Evolutionary conservation across 2,113 vertebrate species (phyloP).

Genomic region (Paedocypris sp.): DNA sequence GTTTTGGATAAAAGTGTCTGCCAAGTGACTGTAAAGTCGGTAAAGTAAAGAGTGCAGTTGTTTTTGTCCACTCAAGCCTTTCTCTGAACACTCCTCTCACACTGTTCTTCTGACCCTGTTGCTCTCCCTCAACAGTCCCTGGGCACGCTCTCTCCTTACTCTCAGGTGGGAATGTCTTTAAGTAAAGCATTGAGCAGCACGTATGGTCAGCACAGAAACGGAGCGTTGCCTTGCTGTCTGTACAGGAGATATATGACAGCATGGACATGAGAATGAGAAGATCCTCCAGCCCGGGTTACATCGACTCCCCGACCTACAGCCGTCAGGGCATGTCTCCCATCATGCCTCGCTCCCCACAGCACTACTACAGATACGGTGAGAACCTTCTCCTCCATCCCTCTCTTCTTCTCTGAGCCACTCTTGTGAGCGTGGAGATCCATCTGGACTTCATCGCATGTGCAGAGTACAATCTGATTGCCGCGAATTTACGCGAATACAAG

Average conservation of each 20-base stretch:
- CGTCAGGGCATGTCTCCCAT: conserved; percentile 89
- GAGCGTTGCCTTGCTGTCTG: background rate
- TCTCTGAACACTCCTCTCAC: no score
- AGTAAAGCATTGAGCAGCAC: no score
- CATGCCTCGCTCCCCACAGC: conserved; percentile 83
- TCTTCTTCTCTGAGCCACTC: no score
- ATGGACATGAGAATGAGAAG: conserved; percentile 79
- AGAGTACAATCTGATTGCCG: no score
- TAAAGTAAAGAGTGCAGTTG: no score
- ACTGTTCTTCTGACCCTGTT: background rate
- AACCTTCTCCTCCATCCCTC: conserved; percentile 13
- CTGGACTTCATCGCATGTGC: no score
- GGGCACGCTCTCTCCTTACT: conserved; percentile 87
- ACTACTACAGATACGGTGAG: conserved; percentile 86
- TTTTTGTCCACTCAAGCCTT: no score
- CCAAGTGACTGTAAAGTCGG: no score
- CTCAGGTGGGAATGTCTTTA: conserved; percentile 90
- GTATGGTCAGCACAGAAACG: no score
- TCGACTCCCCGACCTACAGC: conserved; percentile 82
- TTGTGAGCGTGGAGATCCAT: no score
- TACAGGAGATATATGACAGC: conserved; percentile 82
- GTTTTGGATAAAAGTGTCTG: no score
- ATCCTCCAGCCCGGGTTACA: conserved; percentile 87
- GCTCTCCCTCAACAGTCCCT: conserved; percentile 66
- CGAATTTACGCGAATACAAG: no score